Evolutionary conservation across 1,140 invertebrate genomes (phyloP).

Genomic region (Drosophila sechellia): DNA sequence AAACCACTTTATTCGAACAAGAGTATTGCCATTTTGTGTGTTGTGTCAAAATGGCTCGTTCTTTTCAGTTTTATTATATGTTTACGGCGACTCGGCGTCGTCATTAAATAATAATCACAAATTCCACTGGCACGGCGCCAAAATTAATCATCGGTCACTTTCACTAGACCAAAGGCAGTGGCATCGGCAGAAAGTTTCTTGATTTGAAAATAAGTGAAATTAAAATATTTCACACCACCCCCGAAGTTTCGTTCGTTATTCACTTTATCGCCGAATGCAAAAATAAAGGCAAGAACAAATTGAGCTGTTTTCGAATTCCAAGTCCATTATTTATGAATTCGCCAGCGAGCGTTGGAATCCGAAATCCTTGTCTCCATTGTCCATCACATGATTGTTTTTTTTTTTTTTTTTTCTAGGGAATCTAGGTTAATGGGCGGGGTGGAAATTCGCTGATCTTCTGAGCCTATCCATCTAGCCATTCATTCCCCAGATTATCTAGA

Average conservation of each 20-base stretch:
- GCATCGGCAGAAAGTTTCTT: conserved; percentile 20
- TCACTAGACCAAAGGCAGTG: conserved; percentile 66
- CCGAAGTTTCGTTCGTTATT: conserved; percentile 47
- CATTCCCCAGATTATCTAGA: neutral
- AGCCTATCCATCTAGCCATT: too few species aligned
- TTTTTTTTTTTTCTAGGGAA: conserved; percentile 12
- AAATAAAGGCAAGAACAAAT: conserved; percentile 54
- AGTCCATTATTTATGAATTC: conserved; percentile 56
- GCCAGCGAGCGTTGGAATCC: conserved; percentile 12
- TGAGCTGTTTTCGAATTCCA: conserved; percentile 39
- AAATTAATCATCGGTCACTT: conserved; percentile 80
- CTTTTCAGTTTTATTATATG: conserved; percentile 44
- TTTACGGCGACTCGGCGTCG: conserved; percentile 73
- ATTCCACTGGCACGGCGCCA: conserved; percentile 72
- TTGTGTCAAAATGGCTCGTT: conserved; percentile 16
- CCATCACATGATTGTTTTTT: conserved; percentile 47
- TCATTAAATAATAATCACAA: conserved; percentile 80
- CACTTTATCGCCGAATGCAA: conserved; percentile 38
- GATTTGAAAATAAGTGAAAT: conserved; percentile 63
- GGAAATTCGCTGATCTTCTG: neutral
- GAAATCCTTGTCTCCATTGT: conserved; percentile 24
- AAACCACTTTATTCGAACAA: neutral
- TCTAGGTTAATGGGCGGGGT: conserved; percentile 62
- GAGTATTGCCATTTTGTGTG: conserved; percentile 16
- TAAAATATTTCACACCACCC: conserved; percentile 63